Percentiles rank a stretch among this genome's conserved stretches.
These are phyloP conservation scores for Formicarius rufipectus DNA, from an alignment of 2,113 vertebrate species.

Conservation along the genomic window DNA sequence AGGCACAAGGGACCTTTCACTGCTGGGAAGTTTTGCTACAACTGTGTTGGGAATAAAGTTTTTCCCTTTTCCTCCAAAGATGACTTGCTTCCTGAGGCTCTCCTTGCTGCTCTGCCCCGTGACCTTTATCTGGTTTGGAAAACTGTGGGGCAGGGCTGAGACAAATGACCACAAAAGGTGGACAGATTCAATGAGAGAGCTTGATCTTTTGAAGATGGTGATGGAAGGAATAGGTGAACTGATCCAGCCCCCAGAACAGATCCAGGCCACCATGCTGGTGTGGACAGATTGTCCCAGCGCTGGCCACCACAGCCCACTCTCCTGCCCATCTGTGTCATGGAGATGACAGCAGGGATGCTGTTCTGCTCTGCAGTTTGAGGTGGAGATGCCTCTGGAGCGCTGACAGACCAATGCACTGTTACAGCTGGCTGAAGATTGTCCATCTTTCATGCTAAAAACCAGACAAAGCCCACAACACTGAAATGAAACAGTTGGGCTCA, in stretches of 20 bases:
- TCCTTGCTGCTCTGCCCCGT: background rate
- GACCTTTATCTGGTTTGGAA: background rate
- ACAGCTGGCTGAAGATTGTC: background rate
- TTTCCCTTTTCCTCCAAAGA: background rate
- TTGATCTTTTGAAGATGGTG: background rate
- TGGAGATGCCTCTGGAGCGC: background rate
- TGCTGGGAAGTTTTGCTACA: background rate
- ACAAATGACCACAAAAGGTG: background rate
- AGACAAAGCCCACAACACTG: background rate
- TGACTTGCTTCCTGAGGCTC: background rate
- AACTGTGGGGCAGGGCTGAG: background rate
- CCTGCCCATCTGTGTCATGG: background rate
- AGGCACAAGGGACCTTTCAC: too few species aligned
- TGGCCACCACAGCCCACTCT: background rate
- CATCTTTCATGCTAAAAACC: background rate
- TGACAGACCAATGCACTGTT: background rate
- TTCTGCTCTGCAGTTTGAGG: background rate
- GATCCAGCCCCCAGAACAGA: background rate
- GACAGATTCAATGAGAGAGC: background rate
- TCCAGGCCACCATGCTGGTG: background rate
- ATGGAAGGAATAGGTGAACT: background rate
- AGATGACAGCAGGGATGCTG: background rate
- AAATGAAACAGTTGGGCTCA: background rate
- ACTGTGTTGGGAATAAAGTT: background rate
- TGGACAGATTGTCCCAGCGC: fast-evolving